Evolutionary conservation across 2,797 vertebrate genomes (phyloP).

Genomic region (Propithecus perrieri): DNA sequence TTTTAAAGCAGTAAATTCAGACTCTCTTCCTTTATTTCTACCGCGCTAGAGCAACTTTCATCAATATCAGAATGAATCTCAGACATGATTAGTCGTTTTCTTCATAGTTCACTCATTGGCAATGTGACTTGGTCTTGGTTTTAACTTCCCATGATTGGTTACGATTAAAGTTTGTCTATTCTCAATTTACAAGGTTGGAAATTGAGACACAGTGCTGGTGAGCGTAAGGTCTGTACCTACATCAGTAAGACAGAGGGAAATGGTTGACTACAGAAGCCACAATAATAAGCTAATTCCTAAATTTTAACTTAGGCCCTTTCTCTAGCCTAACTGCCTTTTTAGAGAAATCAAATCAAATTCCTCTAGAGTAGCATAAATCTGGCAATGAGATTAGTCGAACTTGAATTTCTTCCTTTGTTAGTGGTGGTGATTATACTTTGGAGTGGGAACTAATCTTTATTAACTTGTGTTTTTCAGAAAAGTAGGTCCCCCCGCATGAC

Average conservation of each 20-base stretch:
- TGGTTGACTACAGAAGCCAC: not conserved
- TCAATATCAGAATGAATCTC: not conserved
- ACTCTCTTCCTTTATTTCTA: not conserved
- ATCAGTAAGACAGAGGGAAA: not conserved
- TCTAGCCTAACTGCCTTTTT: not conserved
- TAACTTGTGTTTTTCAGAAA: constrained; percentile 49
- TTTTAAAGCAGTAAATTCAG: not conserved
- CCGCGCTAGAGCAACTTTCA: not conserved
- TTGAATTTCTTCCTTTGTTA: constrained; percentile 1
- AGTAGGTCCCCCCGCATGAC: not conserved
- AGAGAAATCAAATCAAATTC: constrained; percentile 35
- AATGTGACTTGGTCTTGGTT: not conserved
- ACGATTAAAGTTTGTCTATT: not conserved
- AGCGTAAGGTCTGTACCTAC: not conserved
- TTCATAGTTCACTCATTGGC: not conserved
- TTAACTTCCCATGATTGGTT: not conserved
- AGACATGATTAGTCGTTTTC: not conserved
- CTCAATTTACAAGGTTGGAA: not conserved
- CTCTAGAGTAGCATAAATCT: not conserved
- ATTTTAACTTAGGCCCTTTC: not conserved
- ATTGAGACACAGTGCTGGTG: not conserved
- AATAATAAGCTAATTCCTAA: not conserved
- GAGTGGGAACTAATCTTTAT: not conserved
- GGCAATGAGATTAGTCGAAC: not conserved
- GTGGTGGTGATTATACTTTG: not conserved